These are phyloP conservation scores for Drosophila colorata DNA, from an alignment of 2,888 invertebrate species.

Conservation along the genomic window DNA sequence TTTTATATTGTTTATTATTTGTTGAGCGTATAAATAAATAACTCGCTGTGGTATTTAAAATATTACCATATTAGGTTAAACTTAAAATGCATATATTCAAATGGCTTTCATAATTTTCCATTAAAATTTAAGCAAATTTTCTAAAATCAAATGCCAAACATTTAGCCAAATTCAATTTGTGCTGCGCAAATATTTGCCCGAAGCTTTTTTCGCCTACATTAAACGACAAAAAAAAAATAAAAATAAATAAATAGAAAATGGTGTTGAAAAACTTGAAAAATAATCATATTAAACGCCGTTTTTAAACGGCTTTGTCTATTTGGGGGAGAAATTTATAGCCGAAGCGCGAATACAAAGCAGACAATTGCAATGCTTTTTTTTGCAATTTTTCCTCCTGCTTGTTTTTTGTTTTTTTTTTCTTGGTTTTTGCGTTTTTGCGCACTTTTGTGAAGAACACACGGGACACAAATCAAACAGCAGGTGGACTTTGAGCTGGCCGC, in stretches of 20 bases:
- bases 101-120: neutral
- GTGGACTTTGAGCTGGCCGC: constrained; percentile 46
- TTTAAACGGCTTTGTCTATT: constrained; percentile 44
- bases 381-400: neutral
- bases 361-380: constrained; percentile 21
- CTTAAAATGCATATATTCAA: neutral
- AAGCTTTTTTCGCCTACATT: neutral
- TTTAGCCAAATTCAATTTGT: neutral
- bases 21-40: neutral
- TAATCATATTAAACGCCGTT: constrained; percentile 30
- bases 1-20: too few species aligned
- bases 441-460: constrained; percentile 9
- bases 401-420: constrained; percentile 9
- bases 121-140: neutral
- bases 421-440: constrained; percentile 6
- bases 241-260: neutral
- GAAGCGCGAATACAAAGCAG: constrained; percentile 3
- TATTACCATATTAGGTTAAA: neutral
- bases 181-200: neutral
- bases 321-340: constrained; percentile 26
- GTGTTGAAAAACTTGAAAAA: constrained; percentile 5
- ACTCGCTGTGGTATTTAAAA: neutral
- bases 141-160: neutral
- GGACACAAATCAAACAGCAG: constrained; percentile 78
- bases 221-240: neutral